These are phyloP conservation scores for Percina caprodes DNA, from an alignment of 2,113 vertebrate species.

Conservation along the genomic window DNA sequence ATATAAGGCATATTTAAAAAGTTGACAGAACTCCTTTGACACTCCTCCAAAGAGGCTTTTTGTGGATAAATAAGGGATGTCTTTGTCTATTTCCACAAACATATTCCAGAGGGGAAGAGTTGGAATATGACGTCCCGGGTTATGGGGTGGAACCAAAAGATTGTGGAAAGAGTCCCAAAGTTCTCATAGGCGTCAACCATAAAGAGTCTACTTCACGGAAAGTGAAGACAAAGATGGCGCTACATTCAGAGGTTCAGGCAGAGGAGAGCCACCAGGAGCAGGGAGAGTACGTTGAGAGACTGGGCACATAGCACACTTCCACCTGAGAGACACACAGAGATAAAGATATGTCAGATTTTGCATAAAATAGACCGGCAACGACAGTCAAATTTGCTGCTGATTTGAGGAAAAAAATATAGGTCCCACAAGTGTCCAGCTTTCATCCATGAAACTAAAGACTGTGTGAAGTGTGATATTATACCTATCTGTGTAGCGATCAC, in stretches of 20 bases:
- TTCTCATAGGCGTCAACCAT: conserved; percentile 83
- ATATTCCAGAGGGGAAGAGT: conserved; percentile 75
- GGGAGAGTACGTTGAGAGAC: conserved; percentile 80
- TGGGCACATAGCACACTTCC: conserved; percentile 65
- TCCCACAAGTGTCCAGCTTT: background rate
- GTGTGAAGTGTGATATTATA: conserved; percentile 38
- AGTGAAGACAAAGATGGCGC: conserved; percentile 82
- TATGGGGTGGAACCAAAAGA: conserved; percentile 85
- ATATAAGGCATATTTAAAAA: conserved; percentile 99
- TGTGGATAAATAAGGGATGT: conserved; percentile 86
- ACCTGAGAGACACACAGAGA: conserved; percentile 64
- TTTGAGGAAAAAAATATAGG: background rate
- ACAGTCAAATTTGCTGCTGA: conserved; percentile 15
- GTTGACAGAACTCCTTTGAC: conserved; percentile 90
- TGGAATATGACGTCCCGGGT: conserved; percentile 85
- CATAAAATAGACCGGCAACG: background rate
- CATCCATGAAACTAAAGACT: conserved; percentile 38
- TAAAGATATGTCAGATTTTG: background rate
- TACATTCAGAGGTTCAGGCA: conserved; percentile 94
- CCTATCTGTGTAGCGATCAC: conserved; percentile 51
- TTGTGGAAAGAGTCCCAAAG: conserved; percentile 82
- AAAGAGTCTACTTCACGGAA: conserved; percentile 84
- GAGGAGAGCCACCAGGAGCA: conserved; percentile 85
- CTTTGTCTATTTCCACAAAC: conserved; percentile 82
- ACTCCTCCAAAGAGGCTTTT: conserved; percentile 86